phyloP scores from a whole-genome alignment of 2,113 vertebrate species.

The Halcyon senegalensis region DNA sequence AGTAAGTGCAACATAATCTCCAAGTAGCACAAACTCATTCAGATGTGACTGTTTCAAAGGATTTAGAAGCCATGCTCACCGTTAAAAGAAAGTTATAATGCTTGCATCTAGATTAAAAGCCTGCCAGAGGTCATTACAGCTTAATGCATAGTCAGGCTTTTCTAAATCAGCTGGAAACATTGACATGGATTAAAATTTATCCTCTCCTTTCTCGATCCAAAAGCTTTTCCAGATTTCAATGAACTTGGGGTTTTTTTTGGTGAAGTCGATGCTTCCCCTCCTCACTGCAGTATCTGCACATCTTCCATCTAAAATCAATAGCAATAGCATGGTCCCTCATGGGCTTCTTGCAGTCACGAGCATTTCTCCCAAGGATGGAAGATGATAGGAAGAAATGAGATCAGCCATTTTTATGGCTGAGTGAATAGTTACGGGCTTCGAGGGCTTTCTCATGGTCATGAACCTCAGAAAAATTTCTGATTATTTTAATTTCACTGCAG shows the following conservation, averaged over 20 bases:
- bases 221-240: conserved; percentile 8
- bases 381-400: neutral
- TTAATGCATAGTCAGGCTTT: conserved; percentile 7
- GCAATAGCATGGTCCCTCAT: neutral
- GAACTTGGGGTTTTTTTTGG: neutral
- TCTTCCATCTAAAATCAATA: conserved; percentile 5
- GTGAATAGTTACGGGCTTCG: neutral
- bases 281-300: neutral
- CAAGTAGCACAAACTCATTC: neutral
- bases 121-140: conserved; percentile 35
- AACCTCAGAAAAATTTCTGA: conserved; percentile 49
- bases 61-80: neutral
- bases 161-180: neutral
- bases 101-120: neutral
- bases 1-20: neutral
- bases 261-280: neutral
- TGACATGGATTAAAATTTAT: conserved; percentile 35
- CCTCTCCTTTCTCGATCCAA: neutral
- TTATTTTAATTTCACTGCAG: conserved; percentile 60
- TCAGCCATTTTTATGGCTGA: conserved; percentile 20
- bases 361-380: neutral
- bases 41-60: neutral
- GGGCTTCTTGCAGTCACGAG: neutral
- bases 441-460: conserved; percentile 38
- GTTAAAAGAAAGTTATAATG: neutral